Base-by-base conservation (phyloP, 2,113 vertebrate species). In the Rhea pennata region DNA sequence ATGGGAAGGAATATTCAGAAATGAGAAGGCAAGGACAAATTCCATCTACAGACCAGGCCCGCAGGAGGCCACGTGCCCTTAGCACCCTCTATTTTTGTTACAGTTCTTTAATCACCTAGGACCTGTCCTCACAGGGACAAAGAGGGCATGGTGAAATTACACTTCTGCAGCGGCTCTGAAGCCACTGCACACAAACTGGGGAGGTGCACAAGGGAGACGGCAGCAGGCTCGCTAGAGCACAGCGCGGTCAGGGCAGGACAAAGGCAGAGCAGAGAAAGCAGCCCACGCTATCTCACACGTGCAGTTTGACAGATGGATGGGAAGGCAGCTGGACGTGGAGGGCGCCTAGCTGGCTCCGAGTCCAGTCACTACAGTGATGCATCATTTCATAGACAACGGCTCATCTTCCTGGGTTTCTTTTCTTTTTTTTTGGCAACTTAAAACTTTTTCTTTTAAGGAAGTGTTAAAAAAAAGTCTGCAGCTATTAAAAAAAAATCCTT, bases 391-490 rank as follows among this genome's bases (percentile, higher is more conserved):
- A 91, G 62, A 87, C 87, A 95, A 94, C 86, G 5, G 92, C 62
- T 89, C 89, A 65, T 39, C 70, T 82, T 91, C 87, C 95, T 82
- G 87, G 69, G 22, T 93, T 93, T 69, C 33, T 10, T 36, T 36
- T n/a, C n/a, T n/a, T 36, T 36, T 61, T 93, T 92, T 84, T 94
- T 95, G 96, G 97, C 96, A 97, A 97, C 83, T 92, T 82, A 72
- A 27, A 87, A 20, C 46, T 53, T 80, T 90, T 71, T 23, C 77
- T 90, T 94, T 95, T 93, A 92, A 95, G 94, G 96, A 96, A 98
- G 97, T 97, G 84, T 95, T 96, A 97, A 97, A 97, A 98, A 98
- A 96, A 96, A 92, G 94, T 48, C 75, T 90, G 94, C 93, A 86
- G 92, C 94, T 97, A 67, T 95, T 97, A 95, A 98, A 96, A 36